Conservation (phyloP, 1,140 invertebrate genomes). For the Gonioctena quinquepunctata region DNA sequence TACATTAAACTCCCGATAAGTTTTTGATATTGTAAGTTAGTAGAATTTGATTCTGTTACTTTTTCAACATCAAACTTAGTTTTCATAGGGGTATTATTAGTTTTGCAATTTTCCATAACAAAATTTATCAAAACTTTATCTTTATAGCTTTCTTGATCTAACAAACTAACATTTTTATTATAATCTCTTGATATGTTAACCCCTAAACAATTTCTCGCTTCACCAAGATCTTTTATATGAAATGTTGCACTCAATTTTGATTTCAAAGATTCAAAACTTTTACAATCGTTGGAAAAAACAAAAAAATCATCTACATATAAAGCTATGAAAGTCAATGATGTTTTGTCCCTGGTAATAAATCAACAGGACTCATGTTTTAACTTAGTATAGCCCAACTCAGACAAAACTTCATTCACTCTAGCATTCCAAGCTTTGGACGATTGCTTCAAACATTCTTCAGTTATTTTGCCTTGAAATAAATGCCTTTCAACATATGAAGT, state of each 20-base stretch:
- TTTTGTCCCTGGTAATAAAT: slow-evolving; percentile 39
- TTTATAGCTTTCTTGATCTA: slow-evolving; percentile 21
- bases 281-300: slow-evolving; percentile 41
- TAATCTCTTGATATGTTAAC: slow-evolving; percentile 4
- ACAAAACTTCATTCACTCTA: too few species aligned
- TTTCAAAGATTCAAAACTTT: slow-evolving; percentile 29
- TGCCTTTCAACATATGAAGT: too few species aligned
- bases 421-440: too few species aligned
- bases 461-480: too few species aligned
- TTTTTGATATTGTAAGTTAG: slow-evolving; percentile 39
- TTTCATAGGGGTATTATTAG: too few species aligned
- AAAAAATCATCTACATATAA: slow-evolving; percentile 53
- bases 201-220: slow-evolving; percentile 36
- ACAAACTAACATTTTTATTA: neutral
- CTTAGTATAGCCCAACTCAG: too few species aligned
- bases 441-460: too few species aligned
- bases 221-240: slow-evolving; percentile 41
- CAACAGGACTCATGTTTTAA: slow-evolving; percentile 49
- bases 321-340: slow-evolving; percentile 35
- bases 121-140: too few species aligned
- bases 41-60: slow-evolving; percentile 34
- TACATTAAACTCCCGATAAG: slow-evolving; percentile 52
- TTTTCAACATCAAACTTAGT: slow-evolving; percentile 19
- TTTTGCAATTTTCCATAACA: too few species aligned
- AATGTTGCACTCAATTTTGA: too few species aligned